Percentiles rank a stretch among this genome's conserved stretches.
These are phyloP conservation scores for Alosa sapidissima DNA, from an alignment of 2,797 vertebrate species.

Conservation along the genomic window DNA sequence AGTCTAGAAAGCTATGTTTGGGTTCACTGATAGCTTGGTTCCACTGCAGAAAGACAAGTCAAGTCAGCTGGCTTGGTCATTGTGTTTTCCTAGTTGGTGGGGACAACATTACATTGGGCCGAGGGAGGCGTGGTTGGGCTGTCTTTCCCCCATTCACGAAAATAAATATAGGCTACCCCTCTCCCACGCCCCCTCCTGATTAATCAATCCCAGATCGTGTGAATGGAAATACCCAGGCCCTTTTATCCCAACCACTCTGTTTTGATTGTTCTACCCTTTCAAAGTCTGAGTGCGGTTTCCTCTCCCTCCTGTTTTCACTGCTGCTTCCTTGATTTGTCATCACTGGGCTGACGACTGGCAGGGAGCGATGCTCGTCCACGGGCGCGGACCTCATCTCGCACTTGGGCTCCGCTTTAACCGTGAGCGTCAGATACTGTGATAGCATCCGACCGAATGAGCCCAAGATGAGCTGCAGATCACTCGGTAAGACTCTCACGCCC, in stretches of 20 bases:
- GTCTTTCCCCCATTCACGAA: constrained; percentile 49
- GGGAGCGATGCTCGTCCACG: constrained; percentile 11
- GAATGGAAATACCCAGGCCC: constrained; percentile 26
- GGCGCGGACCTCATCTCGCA: constrained; percentile 1
- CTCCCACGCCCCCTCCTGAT: constrained; percentile 37
- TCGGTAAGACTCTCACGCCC: constrained; percentile 6
- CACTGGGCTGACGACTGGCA: constrained; percentile 44
- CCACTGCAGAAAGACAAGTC: background rate
- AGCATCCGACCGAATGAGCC: constrained; percentile 4
- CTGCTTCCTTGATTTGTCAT: constrained; percentile 44
- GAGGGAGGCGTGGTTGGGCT: constrained; percentile 35
- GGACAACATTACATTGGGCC: background rate
- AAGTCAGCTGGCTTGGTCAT: background rate
- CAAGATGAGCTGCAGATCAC: constrained; percentile 12
- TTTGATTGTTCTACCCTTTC: constrained; percentile 47
- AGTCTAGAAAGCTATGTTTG: background rate
- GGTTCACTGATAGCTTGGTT: background rate
- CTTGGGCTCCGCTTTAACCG: constrained; percentile 15
- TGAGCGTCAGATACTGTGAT: background rate
- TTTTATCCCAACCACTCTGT: constrained; percentile 15
- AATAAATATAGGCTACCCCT: constrained; percentile 55
- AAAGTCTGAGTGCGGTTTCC: constrained; percentile 47
- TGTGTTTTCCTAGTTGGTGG: background rate
- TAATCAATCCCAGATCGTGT: constrained; percentile 48
- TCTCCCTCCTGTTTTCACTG: constrained; percentile 29